phyloP scores from a whole-genome alignment of 1,140 invertebrate species.

The Sinella curviseta region DNA sequence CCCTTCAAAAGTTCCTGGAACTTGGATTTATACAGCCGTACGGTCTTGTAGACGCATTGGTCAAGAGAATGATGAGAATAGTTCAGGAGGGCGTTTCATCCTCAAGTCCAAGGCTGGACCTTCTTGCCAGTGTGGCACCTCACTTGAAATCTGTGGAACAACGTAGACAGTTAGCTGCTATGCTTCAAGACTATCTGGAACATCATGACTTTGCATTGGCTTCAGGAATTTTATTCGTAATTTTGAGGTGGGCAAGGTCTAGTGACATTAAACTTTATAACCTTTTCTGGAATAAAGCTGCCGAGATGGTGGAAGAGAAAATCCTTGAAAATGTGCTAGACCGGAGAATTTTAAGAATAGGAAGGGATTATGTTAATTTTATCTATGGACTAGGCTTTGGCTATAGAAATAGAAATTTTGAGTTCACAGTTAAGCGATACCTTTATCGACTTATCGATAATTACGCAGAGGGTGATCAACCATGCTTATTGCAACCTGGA shows the following conservation, averaged over 20 bases:
- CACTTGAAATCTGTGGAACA: not conserved
- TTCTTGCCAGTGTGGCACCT: slow-evolving; percentile 27
- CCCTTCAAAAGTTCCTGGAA: slow-evolving; percentile 31
- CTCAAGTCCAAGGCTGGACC: slow-evolving; percentile 32
- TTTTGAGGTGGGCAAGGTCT: slow-evolving; percentile 1
- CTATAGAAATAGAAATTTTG: slow-evolving; percentile 56
- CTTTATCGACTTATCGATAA: slow-evolving; percentile 54
- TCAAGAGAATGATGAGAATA: slow-evolving; percentile 6
- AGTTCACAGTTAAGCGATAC: slow-evolving; percentile 54
- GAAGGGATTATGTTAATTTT: slow-evolving; percentile 58
- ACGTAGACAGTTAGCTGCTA: not conserved
- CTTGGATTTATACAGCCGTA: slow-evolving; percentile 30
- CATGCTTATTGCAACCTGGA: slow-evolving; percentile 51
- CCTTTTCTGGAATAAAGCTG: slow-evolving; percentile 39
- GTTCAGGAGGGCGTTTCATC: slow-evolving; percentile 32
- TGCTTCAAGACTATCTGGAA: not conserved
- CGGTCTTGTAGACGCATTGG: slow-evolving; percentile 32
- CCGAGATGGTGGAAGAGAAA: not conserved
- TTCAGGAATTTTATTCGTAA: slow-evolving; percentile 4
- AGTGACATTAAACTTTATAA: slow-evolving; percentile 34
- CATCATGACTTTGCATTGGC: not conserved
- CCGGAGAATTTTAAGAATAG: slow-evolving; percentile 29
- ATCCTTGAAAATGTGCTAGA: not conserved
- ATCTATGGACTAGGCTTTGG: slow-evolving; percentile 58
- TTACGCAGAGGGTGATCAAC: slow-evolving; percentile 48